These are phyloP conservation scores for Oceanodroma tethys DNA, from an alignment of 2,113 vertebrate species.

Conservation along the genomic window DNA sequence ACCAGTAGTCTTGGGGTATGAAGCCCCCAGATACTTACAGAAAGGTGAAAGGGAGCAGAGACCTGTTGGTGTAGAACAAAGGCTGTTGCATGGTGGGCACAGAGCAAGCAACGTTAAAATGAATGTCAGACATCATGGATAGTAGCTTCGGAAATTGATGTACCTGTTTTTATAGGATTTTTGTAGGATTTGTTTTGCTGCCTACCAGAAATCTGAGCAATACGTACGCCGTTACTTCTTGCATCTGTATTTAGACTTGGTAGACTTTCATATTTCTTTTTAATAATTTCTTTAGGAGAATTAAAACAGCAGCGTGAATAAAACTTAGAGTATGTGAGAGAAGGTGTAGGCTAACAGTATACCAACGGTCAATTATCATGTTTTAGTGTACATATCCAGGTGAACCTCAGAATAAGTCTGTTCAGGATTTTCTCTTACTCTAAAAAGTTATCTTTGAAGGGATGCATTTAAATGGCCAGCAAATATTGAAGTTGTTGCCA, in stretches of 20 bases:
- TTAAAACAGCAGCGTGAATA: neutral
- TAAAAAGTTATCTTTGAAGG: neutral
- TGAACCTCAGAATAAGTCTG: neutral
- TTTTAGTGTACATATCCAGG: neutral
- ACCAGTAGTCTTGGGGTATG: neutral
- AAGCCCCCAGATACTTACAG: neutral
- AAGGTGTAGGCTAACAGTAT: neutral
- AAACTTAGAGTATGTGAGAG: neutral
- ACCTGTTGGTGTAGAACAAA: neutral
- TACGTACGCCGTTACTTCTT: neutral
- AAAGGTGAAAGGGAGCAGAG: neutral
- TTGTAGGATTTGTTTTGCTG: neutral
- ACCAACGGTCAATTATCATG: neutral
- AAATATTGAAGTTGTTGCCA: slow-evolving; percentile 12
- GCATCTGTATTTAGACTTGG: neutral
- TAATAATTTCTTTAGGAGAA: neutral
- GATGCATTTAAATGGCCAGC: neutral
- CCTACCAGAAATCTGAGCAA: neutral
- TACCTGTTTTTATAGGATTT: neutral
- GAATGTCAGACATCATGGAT: neutral
- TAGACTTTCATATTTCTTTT: neutral
- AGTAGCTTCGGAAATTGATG: neutral
- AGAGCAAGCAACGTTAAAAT: neutral
- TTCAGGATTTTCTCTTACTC: neutral
- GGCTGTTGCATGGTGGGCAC: neutral